These are phyloP conservation scores for Parazoanthus darwini DNA, from an alignment of 92 coral and sea anemone genomes.

Conservation along the genomic window DNA sequence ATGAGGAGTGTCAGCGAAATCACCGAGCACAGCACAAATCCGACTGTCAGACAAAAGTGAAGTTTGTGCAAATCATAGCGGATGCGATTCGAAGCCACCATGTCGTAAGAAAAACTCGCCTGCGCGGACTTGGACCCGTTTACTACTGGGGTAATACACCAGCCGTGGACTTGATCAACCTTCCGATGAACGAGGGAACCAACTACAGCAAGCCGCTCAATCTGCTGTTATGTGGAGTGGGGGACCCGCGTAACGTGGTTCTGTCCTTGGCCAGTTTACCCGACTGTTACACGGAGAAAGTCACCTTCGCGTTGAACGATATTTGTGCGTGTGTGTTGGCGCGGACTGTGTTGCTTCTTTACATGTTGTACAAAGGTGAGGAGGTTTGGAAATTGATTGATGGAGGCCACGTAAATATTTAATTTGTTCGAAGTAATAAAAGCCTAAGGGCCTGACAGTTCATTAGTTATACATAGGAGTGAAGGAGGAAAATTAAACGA, in stretches of 20 bases:
- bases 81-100: not conserved
- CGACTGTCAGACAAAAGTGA: not conserved
- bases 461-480: no score
- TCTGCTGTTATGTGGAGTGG: slow-evolving; percentile 77
- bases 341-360: slow-evolving; percentile 66
- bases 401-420: no score
- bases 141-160: slow-evolving; percentile 54
- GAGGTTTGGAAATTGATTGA: not conserved
- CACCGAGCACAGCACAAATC: no score
- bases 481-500: no score
- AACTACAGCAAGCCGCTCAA: slow-evolving; percentile 50
- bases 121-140: slow-evolving; percentile 36
- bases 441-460: no score
- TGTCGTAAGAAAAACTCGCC: not conserved
- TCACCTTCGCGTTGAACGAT: slow-evolving; percentile 38
- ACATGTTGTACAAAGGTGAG: slow-evolving; percentile 67
- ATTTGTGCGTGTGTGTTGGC: slow-evolving; percentile 60
- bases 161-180: slow-evolving; percentile 62
- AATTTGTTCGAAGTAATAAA: no score
- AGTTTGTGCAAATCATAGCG: slow-evolving; percentile 19
- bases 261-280: not conserved
- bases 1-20: no score
- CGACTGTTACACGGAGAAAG: slow-evolving; percentile 7
- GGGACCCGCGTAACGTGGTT: slow-evolving; percentile 73
- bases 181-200: slow-evolving; percentile 72